phyloP scores from a whole-genome alignment of 2,113 vertebrate species.

The Accipiter cooperii region DNA sequence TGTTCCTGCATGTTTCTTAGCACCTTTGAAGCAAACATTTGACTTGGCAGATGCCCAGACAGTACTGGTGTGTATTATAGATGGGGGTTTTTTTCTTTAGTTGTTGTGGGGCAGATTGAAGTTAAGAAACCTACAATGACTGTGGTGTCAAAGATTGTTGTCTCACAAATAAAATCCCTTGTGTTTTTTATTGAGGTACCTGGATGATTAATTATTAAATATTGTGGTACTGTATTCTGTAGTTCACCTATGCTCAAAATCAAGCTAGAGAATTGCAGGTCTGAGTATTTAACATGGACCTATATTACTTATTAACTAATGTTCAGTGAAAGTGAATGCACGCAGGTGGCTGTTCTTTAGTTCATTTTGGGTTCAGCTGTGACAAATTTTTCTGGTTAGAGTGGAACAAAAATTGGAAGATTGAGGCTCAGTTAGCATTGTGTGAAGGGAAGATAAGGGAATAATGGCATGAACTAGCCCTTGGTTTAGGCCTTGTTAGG shows the following conservation, averaged over 20 bases:
- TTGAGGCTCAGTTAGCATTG: neutral
- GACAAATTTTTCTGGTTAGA: neutral
- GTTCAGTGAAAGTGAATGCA: neutral
- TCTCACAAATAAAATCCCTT: neutral
- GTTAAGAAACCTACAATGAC: neutral
- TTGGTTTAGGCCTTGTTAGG: neutral
- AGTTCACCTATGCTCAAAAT: neutral
- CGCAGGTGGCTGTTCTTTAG: neutral
- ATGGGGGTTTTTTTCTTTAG: neutral
- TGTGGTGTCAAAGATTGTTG: neutral
- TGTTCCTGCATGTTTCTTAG: constrained; percentile 94
- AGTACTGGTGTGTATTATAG: constrained; percentile 79
- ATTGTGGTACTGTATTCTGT: neutral
- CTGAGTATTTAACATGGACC: neutral
- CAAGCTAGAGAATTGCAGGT: neutral
- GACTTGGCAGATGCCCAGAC: constrained; percentile 97
- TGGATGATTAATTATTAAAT: neutral
- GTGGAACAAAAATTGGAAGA: neutral
- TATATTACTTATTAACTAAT: neutral
- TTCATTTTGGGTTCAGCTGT: neutral
- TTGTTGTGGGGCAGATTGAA: neutral
- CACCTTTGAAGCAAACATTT: constrained; percentile 94
- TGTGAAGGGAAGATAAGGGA: neutral
- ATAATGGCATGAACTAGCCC: neutral
- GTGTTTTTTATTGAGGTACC: neutral